Evolutionary conservation across 23 tunicate species (phyloP).

Genomic region (Clavelina lepadiformis): DNA sequence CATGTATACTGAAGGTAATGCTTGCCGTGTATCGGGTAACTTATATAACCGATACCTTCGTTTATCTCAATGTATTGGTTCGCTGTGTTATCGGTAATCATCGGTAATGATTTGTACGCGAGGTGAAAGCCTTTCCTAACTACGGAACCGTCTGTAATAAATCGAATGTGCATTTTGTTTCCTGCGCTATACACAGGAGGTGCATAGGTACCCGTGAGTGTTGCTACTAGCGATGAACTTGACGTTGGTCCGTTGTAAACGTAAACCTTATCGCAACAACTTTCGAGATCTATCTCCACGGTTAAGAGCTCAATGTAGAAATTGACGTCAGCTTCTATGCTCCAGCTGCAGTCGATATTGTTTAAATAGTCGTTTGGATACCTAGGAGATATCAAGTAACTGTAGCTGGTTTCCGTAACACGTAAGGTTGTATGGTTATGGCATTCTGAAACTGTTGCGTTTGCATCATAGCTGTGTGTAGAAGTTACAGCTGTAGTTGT

Average conservation of each 20-base stretch:
- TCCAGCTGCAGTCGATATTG: constrained; percentile 9
- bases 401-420: too few species aligned
- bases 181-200: not conserved
- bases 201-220: not conserved
- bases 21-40: not conserved
- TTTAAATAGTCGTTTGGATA: constrained; percentile 8
- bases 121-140: not conserved
- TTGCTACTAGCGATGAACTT: not conserved
- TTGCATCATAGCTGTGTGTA: too few species aligned
- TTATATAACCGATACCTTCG: not conserved
- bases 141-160: not conserved
- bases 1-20: not conserved
- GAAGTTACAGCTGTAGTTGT: too few species aligned
- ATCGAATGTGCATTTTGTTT: not conserved
- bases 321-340: not conserved
- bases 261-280: not conserved
- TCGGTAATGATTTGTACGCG: not conserved
- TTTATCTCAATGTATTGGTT: not conserved
- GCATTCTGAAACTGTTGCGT: too few species aligned
- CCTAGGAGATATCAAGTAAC: not conserved
- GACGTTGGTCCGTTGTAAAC: constrained; percentile 4
- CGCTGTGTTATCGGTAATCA: not conserved
- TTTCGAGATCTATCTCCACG: constrained; percentile 6
- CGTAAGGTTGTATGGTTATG: too few species aligned
- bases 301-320: not conserved